phyloP scores from a whole-genome alignment of 2,113 vertebrate genomes.

The Paramormyrops kingsleyae region DNA sequence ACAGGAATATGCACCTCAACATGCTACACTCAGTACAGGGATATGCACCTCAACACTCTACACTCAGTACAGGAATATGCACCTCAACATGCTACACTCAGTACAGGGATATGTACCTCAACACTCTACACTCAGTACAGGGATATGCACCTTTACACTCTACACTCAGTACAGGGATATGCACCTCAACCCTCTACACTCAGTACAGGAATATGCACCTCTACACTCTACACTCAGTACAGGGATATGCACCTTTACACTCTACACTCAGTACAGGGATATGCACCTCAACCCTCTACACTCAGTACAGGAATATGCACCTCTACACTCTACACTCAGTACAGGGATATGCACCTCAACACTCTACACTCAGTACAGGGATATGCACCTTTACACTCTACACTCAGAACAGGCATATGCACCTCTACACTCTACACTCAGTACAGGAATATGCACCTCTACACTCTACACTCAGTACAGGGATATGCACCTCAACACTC shows the following conservation, averaged over 20 bases:
- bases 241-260: too few relatives aligned
- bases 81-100: too few relatives aligned
- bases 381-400: neutral
- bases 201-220: neutral
- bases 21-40: neutral
- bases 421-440: neutral
- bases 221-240: neutral
- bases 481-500: too few relatives aligned
- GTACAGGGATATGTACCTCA: too few relatives aligned
- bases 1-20: too few relatives aligned
- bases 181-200: neutral
- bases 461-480: too few relatives aligned
- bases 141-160: neutral
- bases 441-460: too few relatives aligned
- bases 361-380: neutral
- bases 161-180: neutral
- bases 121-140: too few relatives aligned
- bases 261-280: neutral
- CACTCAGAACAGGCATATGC: neutral
- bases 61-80: too few relatives aligned
- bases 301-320: neutral
- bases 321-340: neutral
- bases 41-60: neutral
- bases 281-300: neutral
- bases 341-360: too few relatives aligned